Base-by-base conservation (phyloP, 1,140 invertebrate species). In the Phortica variegata region DNA sequence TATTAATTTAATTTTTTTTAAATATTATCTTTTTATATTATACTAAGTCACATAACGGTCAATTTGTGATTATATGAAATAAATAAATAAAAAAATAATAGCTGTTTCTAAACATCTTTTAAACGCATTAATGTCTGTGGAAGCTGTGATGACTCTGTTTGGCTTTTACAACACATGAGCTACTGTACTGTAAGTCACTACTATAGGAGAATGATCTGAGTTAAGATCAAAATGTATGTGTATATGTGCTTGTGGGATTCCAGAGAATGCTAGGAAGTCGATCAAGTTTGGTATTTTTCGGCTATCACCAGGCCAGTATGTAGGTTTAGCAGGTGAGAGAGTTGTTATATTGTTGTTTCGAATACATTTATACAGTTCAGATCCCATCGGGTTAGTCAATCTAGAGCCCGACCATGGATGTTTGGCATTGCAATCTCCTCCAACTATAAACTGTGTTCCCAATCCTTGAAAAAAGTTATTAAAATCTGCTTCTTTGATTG, bases 351-450 rank as follows among this genome's bases (percentile, higher is more conserved):
- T 46, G 26, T 68, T 59, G 0, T 18, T 26, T 10, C 45, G 40
- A 5, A 68, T 59, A 9, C 53, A 41, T 49, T 40, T 47, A 10
- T 65, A 54, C 2, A 75, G 53, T 44, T 74, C 52, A 38, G 49
- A 49, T 3, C 65, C 62, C 48, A 50, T 73, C 10, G 65, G 43
- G 13, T 50, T 65, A 6, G 33, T 49, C 23, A 65, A 45, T 52
- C 77, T 70, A 2, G 71, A 77, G 0, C 72, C 75, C 77, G 73
- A 77, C 19, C 52, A 38, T 6, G 43, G 52, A 33, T 76, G 63
- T 59, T 78, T 78, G n/a, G 72, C 68, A 48, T 79, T 79, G 37
- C 61, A 77, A 38, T 79, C 73, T 0, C 75, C 75, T 16, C 65
- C 75, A 15, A 53, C 54, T 13, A 73, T 56, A 47, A 76, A 77